phyloP scores from a whole-genome alignment of 2,888 invertebrate genomes.

The Nomada hirtipes region DNA sequence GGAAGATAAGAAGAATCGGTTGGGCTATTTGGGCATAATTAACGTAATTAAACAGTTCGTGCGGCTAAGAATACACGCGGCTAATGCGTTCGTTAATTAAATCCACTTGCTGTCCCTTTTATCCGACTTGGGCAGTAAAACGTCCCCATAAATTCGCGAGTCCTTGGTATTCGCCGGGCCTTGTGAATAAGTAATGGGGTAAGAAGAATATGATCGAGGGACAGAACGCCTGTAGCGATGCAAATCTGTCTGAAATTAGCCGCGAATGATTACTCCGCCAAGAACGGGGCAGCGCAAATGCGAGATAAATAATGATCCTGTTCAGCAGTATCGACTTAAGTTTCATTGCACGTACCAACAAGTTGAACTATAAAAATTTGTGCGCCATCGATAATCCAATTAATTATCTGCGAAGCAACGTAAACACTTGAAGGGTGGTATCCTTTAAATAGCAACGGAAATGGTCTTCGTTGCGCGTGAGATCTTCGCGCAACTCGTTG shows the following conservation, averaged over 20 bases:
- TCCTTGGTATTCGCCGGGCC: neutral
- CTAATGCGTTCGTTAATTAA: conserved; percentile 5
- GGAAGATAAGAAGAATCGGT: neutral
- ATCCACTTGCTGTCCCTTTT: neutral
- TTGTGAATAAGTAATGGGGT: neutral
- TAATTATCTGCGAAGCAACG: neutral
- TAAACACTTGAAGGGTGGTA: neutral
- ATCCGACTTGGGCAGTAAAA: neutral
- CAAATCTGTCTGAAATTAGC: neutral
- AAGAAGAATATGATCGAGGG: neutral
- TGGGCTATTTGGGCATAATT: neutral
- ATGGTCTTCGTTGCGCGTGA: conserved; percentile 18
- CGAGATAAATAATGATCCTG: too few species aligned
- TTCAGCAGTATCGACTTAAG: too few species aligned
- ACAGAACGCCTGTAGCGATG: neutral
- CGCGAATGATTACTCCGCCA: neutral
- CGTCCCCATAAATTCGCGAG: neutral
- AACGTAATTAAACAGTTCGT: neutral
- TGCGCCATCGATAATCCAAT: neutral
- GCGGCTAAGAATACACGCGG: neutral
- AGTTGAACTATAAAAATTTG: too few species aligned
- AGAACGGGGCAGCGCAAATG: too few species aligned
- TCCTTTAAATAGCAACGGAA: neutral
- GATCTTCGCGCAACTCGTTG: conserved; percentile 25
- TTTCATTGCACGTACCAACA: too few species aligned